Conservation (phyloP, 2,113 vertebrate species). For the Gymnocephalus cernua region DNA sequence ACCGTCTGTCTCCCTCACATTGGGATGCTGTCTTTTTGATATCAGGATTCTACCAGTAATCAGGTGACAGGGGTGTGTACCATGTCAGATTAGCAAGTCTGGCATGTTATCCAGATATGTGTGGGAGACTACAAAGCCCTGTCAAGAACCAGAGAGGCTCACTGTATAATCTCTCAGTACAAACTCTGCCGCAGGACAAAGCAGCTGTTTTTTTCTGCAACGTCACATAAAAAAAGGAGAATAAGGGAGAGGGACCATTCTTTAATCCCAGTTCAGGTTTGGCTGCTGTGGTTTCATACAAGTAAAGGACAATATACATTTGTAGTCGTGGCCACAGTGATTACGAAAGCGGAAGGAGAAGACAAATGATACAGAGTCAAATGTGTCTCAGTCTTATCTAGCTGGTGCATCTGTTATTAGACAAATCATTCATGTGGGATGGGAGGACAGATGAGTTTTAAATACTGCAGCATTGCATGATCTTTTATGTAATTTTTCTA, state of each 20-base stretch:
- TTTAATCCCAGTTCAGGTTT: not conserved
- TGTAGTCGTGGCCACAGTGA: not conserved
- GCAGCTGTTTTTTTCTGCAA: constrained; percentile 61
- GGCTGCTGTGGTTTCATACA: not conserved
- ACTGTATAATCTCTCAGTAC: constrained; percentile 74
- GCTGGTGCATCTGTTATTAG: constrained; percentile 40
- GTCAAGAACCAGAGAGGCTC: constrained; percentile 65
- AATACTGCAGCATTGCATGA: constrained; percentile 51
- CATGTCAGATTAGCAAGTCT: constrained; percentile 71
- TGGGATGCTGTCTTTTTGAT: constrained; percentile 46
- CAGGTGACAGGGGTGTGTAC: constrained; percentile 62
- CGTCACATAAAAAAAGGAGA: constrained; percentile 21
- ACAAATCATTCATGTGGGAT: constrained; percentile 53
- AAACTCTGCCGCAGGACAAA: constrained; percentile 66
- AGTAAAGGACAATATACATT: constrained; percentile 7
- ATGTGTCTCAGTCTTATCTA: constrained; percentile 46
- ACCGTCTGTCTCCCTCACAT: constrained; percentile 44
- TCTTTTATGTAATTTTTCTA: constrained; percentile 8
- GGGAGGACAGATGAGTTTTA: constrained; percentile 40
- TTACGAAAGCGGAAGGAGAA: constrained; percentile 24
- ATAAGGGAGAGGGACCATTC: constrained; percentile 1
- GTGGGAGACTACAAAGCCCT: constrained; percentile 71
- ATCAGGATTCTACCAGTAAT: constrained; percentile 60
- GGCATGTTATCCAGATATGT: constrained; percentile 60
- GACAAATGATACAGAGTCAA: constrained; percentile 21